Evolutionary conservation across 2,888 invertebrate species (phyloP).

Genomic region (Meghimatium bilineatum): DNA sequence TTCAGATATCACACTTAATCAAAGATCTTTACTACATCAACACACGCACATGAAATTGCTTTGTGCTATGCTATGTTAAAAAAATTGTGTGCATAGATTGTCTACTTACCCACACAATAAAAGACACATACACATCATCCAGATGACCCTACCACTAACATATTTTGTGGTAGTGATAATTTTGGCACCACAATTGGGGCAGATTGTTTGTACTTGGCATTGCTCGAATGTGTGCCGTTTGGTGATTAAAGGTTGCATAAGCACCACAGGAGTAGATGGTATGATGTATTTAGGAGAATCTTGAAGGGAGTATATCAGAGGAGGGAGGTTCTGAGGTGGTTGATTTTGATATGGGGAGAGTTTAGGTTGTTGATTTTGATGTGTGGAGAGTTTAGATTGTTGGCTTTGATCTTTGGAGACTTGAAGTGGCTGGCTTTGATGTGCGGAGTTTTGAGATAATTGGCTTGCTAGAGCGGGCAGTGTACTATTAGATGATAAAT

Average conservation of each 20-base stretch:
- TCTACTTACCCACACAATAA: slow-evolving; percentile 72
- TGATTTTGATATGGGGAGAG: too few species aligned
- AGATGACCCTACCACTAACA: slow-evolving; percentile 71
- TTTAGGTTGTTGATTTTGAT: too few species aligned
- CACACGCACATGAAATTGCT: too few species aligned
- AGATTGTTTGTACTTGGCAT: slow-evolving; percentile 60
- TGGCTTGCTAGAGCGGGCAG: neutral
- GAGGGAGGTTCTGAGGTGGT: too few species aligned
- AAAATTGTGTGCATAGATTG: too few species aligned
- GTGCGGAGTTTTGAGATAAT: neutral
- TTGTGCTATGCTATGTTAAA: too few species aligned
- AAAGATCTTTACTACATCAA: too few species aligned
- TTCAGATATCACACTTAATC: too few species aligned
- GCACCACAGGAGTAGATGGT: neutral
- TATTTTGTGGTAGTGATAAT: slow-evolving; percentile 68
- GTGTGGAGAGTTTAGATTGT: too few species aligned
- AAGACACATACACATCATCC: slow-evolving; percentile 69
- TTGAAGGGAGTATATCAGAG: neutral
- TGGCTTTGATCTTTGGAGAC: too few species aligned
- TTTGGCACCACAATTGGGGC: slow-evolving; percentile 72
- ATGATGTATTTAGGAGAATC: too few species aligned
- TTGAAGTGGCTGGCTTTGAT: neutral
- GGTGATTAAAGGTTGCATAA: neutral
- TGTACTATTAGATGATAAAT: neutral
- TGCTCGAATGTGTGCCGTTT: slow-evolving; percentile 62